A percentile compares a stretch with the other conserved stretches of the same genome.
These are phyloP conservation scores for Danaus plexippus DNA, from an alignment of 1,140 invertebrate species.

Conservation along the genomic window DNA sequence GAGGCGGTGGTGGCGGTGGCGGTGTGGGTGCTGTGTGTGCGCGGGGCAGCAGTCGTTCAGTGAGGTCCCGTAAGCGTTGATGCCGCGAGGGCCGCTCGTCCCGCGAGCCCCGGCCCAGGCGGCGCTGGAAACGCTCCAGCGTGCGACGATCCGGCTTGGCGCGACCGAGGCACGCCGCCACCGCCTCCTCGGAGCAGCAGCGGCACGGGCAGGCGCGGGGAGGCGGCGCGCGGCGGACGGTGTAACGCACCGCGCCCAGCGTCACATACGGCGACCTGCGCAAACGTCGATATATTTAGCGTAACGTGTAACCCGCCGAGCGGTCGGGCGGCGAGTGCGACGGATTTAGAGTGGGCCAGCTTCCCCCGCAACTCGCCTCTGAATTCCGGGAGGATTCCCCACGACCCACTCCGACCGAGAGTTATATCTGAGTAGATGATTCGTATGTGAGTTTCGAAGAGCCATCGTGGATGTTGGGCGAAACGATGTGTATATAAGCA, in stretches of 20 bases:
- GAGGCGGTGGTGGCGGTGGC: conserved; percentile 48
- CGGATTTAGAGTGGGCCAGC: conserved; percentile 61
- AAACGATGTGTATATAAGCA: conserved; percentile 19
- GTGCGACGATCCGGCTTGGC: conserved; percentile 71
- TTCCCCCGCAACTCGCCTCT: conserved; percentile 52
- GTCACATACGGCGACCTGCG: conserved; percentile 73
- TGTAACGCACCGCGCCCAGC: conserved; percentile 74
- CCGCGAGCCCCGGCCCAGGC: conserved; percentile 78
- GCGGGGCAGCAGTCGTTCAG: conserved; percentile 77
- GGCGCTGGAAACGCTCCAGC: conserved; percentile 84
- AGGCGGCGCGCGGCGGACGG: conserved; percentile 70
- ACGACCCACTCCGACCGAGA: conserved; percentile 50
- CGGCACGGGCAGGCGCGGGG: conserved; percentile 59
- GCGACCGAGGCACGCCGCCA: conserved; percentile 68
- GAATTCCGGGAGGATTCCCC: conserved; percentile 69
- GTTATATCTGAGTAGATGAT: conserved; percentile 57
- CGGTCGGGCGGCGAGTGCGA: conserved; percentile 58
- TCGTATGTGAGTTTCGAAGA: conserved; percentile 41
- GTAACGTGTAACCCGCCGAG: conserved; percentile 49
- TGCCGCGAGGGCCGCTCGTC: conserved; percentile 72
- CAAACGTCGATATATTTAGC: conserved; percentile 52
- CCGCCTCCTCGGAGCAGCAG: conserved; percentile 68
- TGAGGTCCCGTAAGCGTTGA: conserved; percentile 81
- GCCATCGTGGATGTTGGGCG: conserved; percentile 18
- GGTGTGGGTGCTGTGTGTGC: conserved; percentile 42